phyloP scores from a whole-genome alignment of 92 coral and sea anemone species.

The Meandrina meandrites region DNA sequence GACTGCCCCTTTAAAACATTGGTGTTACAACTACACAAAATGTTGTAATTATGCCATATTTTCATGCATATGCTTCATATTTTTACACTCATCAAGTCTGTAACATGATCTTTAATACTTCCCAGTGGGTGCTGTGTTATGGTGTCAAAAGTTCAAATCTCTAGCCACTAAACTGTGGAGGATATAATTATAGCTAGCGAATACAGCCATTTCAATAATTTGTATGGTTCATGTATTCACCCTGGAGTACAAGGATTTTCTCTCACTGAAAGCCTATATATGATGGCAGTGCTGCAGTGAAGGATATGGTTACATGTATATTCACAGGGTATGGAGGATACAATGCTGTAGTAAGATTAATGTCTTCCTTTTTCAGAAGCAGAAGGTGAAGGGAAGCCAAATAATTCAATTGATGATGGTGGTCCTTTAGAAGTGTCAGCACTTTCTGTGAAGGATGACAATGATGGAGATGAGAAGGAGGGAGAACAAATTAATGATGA shows the following conservation, averaged over 20 bases:
- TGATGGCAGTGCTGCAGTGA: background rate
- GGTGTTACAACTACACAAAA: background rate
- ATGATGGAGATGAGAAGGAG: background rate
- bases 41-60: background rate
- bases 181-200: too few relatives aligned
- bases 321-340: background rate
- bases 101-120: too few relatives aligned
- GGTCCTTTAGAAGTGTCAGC: constrained; percentile 50
- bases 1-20: too few relatives aligned
- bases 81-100: too few relatives aligned
- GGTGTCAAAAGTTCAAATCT: too few relatives aligned
- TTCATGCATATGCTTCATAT: background rate
- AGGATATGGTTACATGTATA: background rate
- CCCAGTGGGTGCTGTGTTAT: too few relatives aligned
- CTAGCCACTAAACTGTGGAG: too few relatives aligned
- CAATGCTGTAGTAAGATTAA: background rate
- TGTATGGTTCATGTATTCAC: too few relatives aligned
- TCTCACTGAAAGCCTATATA: background rate
- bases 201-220: too few relatives aligned
- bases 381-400: background rate
- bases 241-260: too few relatives aligned
- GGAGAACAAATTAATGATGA: constrained; percentile 8
- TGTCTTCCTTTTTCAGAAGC: background rate
- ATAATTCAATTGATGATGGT: constrained; percentile 35
- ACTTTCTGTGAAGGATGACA: constrained; percentile 36